A percentile compares a stretch with the other conserved stretches of the same genome.
phyloP scores from a whole-genome alignment of 2,113 vertebrate species.

The Etheostoma spectabile region DNA sequence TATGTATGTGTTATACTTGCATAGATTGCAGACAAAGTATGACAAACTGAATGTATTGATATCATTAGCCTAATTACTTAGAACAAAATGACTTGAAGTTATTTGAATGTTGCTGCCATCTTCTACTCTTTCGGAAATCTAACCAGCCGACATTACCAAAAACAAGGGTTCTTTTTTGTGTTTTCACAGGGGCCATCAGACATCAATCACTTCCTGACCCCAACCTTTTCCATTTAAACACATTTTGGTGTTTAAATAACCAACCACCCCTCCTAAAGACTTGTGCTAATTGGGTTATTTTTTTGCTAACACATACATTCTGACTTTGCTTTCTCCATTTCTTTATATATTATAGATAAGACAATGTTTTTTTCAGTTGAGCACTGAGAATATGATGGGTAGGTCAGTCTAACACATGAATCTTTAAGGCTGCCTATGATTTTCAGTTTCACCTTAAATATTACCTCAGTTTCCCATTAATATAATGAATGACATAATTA shows the following conservation, averaged over 20 bases:
- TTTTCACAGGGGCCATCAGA: conserved; percentile 13
- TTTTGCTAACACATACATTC: neutral
- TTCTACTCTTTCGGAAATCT: conserved; percentile 12
- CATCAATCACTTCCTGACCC: neutral
- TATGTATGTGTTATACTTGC: conserved; percentile 8
- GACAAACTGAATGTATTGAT: conserved; percentile 70
- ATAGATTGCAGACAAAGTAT: conserved; percentile 42
- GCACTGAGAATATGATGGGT: too few species aligned
- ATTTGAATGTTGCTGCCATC: conserved; percentile 48
- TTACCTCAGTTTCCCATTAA: too few species aligned
- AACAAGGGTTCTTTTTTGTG: conserved; percentile 18
- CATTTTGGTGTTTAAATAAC: neutral
- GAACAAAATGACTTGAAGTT: conserved; percentile 22
- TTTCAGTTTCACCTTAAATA: too few species aligned
- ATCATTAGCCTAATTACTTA: conserved; percentile 21
- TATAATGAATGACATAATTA: too few species aligned
- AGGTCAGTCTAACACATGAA: too few species aligned
- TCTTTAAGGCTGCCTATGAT: too few species aligned
- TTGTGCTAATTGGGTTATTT: too few species aligned
- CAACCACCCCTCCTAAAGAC: too few species aligned
- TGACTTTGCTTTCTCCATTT: too few species aligned
- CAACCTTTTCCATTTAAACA: neutral
- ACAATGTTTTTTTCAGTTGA: too few species aligned
- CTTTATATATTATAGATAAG: too few species aligned
- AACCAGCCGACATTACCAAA: conserved; percentile 29